Conservation (phyloP, 1,140 invertebrate species). For the Rhopalosiphum maidis region DNA sequence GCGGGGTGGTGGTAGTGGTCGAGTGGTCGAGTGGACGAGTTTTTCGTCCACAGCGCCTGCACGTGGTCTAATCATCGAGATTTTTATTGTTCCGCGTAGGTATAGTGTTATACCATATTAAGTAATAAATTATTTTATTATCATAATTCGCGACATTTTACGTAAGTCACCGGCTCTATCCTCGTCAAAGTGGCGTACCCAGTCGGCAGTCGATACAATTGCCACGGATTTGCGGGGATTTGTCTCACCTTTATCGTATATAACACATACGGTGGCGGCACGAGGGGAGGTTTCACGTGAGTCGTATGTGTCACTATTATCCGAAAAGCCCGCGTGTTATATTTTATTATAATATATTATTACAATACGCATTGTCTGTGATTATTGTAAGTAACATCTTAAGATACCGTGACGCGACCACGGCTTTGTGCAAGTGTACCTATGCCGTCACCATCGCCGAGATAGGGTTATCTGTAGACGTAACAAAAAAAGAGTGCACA, state of each 20-base stretch:
- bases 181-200: neutral
- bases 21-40: neutral
- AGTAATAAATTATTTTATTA: neutral
- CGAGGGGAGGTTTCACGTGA: neutral
- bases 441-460: neutral
- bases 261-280: neutral
- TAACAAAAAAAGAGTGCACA: neutral
- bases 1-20: neutral
- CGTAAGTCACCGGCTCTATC: neutral
- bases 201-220: neutral
- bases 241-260: neutral
- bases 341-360: neutral
- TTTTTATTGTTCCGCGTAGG: constrained; percentile 3
- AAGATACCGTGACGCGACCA: neutral
- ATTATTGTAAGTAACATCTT: neutral
- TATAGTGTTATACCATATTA: neutral
- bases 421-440: neutral
- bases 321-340: neutral
- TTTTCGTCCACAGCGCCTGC: neutral
- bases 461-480: neutral
- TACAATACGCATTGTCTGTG: neutral
- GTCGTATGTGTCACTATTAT: neutral
- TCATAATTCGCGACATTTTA: neutral
- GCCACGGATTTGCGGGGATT: neutral
- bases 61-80: neutral